Base-by-base conservation (phyloP, 2,113 vertebrate genomes). In the Cyphomyrus plagiostoma region DNA sequence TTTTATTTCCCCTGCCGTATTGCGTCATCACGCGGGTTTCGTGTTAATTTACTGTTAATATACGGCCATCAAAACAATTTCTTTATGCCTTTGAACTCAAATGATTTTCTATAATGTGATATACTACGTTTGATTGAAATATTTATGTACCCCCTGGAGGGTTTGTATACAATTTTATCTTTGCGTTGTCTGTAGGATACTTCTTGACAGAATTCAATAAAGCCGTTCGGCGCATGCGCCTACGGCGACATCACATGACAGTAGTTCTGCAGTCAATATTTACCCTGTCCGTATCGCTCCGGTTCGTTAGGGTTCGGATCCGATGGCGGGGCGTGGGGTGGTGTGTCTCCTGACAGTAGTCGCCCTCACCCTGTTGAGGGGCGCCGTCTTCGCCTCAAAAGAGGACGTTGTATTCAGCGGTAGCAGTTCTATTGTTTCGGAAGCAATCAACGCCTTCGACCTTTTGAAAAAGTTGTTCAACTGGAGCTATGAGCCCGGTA, bases 401-500 rank as follows among this genome's bases (percentile, higher is more conserved):
- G 15, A 86, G 23, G 13, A 50, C 49, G 49, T 15, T 26, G 48
- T 15, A 35, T n/a, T 15, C 19, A 30, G 13, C 48, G 19, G 10
- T 50, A 17, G 8, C 30, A 88, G 7, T 17, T 62, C 19, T 3
- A 0, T 13, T 23, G 39, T n/a, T 88, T 46, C 86, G 19, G 35
- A 88, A 42, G 86, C 13, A 30, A 35, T 6, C 8, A 42, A n/a
- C 42, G 21, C 17, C 10, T 94, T 94, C 70, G 2, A 1, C 9
- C 62, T 84, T 15, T 94, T 93, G 89, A 90, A 45, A 19, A 70
- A 89, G 2, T 8, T 23, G n/a, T 92, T 92, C 89, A 15, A 62
- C 17, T 92, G 92, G 74, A 1, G 0, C 1, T 92, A 91, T 70
- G 87, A 90, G 1, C 90, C 77, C 23, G 74, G 11, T 90, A 42